Evolutionary conservation across 2,888 invertebrate genomes (phyloP).

Genomic region (Cactoblastis cactorum): DNA sequence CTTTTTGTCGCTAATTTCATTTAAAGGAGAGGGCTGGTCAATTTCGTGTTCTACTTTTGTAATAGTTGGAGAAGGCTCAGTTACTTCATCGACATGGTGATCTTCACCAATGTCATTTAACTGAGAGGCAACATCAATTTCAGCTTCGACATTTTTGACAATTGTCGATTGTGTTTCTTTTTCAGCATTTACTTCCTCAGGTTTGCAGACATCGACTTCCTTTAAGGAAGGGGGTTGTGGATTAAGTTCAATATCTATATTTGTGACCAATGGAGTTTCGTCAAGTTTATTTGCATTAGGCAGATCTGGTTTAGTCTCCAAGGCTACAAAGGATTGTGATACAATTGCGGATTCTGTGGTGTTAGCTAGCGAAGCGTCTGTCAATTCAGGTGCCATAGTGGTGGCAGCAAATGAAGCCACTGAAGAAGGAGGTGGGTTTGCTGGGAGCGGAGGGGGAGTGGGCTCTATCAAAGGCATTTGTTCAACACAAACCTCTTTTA

Average conservation of each 20-base stretch:
- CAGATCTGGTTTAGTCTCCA: conserved; percentile 39
- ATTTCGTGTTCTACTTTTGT: conserved; percentile 25
- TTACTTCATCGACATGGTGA: not conserved
- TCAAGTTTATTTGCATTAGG: conserved; percentile 31
- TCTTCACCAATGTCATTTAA: not conserved
- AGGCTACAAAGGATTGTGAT: conserved; percentile 42
- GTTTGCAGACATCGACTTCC: conserved; percentile 24
- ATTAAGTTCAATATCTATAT: conserved; percentile 26
- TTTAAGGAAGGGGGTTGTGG: conserved; percentile 30
- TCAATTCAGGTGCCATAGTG: conserved; percentile 80
- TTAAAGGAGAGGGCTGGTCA: conserved; percentile 29
- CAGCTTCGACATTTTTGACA: not conserved
- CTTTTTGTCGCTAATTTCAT: conserved; percentile 29
- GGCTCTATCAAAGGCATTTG: conserved; percentile 81
- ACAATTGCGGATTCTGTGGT: conserved; percentile 54
- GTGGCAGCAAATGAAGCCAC: conserved; percentile 86
- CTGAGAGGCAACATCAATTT: not conserved
- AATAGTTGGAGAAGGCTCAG: conserved; percentile 5
- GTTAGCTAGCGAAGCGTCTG: conserved; percentile 67
- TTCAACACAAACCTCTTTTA: conserved; percentile 78
- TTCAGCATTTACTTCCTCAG: not conserved
- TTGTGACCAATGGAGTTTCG: conserved; percentile 21
- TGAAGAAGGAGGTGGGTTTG: conserved; percentile 86
- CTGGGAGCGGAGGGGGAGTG: conserved; percentile 85
- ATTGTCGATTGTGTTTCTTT: not conserved